These are phyloP conservation scores for Orientallactaga bullata DNA, from an alignment of 2,113 vertebrate genomes.

Conservation along the genomic window DNA sequence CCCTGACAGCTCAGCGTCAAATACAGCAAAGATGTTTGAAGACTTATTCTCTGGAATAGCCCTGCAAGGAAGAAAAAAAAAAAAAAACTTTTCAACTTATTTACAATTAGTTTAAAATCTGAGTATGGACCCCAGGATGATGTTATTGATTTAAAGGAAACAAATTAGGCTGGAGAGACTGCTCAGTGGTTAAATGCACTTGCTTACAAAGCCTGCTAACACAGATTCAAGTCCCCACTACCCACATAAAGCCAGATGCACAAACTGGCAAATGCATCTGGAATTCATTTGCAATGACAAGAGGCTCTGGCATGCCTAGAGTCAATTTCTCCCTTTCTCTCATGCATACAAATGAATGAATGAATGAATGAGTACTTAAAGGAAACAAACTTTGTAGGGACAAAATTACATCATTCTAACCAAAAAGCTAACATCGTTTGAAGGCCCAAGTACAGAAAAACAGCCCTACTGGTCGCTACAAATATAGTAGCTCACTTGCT, in stretches of 20 bases:
- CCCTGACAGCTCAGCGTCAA: slow-evolving; percentile 87
- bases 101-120: slow-evolving; percentile 57
- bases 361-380: too few relatives aligned
- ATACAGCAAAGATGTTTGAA: slow-evolving; percentile 81
- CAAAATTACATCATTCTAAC: slow-evolving; percentile 71
- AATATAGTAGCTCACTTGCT: background rate
- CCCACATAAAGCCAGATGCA: too few relatives aligned
- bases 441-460: slow-evolving; percentile 58
- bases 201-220: too few relatives aligned
- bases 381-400: slow-evolving; percentile 35
- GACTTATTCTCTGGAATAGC: slow-evolving; percentile 83
- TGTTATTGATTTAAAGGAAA: slow-evolving; percentile 37
- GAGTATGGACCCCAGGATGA: slow-evolving; percentile 11
- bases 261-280: too few relatives aligned
- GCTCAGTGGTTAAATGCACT: too few relatives aligned
- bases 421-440: slow-evolving; percentile 70
- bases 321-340: too few relatives aligned
- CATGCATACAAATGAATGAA: too few relatives aligned
- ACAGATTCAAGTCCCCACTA: too few relatives aligned
- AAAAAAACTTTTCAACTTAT: slow-evolving; percentile 77
- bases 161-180: background rate
- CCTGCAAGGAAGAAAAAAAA: slow-evolving; percentile 79
- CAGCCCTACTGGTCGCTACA: background rate
- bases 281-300: too few relatives aligned
- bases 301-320: too few relatives aligned